Conservation (phyloP, 2,888 invertebrate species). For the Venusia cambrica region DNA sequence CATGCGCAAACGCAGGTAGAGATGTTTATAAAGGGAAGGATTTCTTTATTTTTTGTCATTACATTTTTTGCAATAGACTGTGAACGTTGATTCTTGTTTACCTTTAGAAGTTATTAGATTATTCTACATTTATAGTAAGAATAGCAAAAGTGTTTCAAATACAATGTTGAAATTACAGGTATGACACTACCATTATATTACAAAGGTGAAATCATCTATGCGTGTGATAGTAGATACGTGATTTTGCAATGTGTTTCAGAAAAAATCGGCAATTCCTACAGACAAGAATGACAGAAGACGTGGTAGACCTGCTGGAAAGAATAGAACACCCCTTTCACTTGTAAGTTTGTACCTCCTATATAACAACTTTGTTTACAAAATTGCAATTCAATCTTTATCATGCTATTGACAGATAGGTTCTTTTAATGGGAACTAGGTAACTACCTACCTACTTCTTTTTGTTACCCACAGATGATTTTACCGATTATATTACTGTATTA, state of each 20-base stretch:
- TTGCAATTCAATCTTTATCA: no score
- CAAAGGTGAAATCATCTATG: neutral
- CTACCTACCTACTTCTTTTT: no score
- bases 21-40: conserved; percentile 14
- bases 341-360: conserved; percentile 32
- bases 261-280: conserved; percentile 10
- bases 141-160: neutral
- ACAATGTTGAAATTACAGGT: conserved; percentile 17
- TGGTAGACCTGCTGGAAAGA: conserved; percentile 47
- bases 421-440: no score
- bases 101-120: conserved; percentile 9
- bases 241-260: conserved; percentile 13
- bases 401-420: no score
- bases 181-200: neutral
- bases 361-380: conserved; percentile 4
- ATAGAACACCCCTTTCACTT: conserved; percentile 41
- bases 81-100: conserved; percentile 12
- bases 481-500: no score
- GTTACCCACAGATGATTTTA: no score
- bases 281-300: conserved; percentile 32
- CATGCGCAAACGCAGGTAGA: conserved; percentile 26
- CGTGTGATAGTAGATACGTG: neutral
- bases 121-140: conserved; percentile 7
- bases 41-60: conserved; percentile 18
- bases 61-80: conserved; percentile 13